Base-by-base conservation (phyloP, 2,888 invertebrate species). In the Ophion costatus region DNA sequence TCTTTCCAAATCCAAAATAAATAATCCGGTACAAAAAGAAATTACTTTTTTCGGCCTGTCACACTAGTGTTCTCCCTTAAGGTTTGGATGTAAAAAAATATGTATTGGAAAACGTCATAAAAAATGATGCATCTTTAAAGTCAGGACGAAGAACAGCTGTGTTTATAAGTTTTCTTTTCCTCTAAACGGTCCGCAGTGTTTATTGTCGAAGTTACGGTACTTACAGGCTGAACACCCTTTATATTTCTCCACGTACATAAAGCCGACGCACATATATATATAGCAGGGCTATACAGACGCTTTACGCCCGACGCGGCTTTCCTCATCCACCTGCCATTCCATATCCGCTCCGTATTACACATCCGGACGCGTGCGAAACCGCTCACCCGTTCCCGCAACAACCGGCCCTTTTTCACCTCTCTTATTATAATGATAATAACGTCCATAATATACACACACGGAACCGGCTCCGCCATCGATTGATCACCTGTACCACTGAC, bases 351-450 rank as follows among this genome's bases (percentile, higher is more conserved):
- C 64, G 80, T 78, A 83, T 85, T 83, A 77, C 83, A 85, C 83
- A 83, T 85, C 85, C 85, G 85, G 83, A 80, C 85, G 83, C 85
- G 85, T 83, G 85, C 85, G 80, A 83, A 82, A 82, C 75, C 70
- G 66, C 71, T 70, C 79, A 29, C 75, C 80, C 73, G 33, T 74
- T 63, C 69, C 33, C 67, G 59, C 51, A 77, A 77, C 74, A 80
- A 77, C 82, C 80, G 67, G 75, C 70, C 69, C 51, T 80, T 77
- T 83, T 77, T 59, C 45, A 45, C 77, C 67, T 71, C 57, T 67
- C 77, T 63, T 66, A 51, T 75, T 22, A 66, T n/a, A 45, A 51
- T 45, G 9, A 80, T 67, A 66, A 61, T 74, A 74, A 74, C 45
- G 17, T 63, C 22, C 22, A 29, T 70, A 56, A 73, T 33, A 17